Evolutionary conservation across 1,140 invertebrate species (phyloP), one percentile per base, ranked within the genome.

Genomic region (Apis laboriosa): DNA sequence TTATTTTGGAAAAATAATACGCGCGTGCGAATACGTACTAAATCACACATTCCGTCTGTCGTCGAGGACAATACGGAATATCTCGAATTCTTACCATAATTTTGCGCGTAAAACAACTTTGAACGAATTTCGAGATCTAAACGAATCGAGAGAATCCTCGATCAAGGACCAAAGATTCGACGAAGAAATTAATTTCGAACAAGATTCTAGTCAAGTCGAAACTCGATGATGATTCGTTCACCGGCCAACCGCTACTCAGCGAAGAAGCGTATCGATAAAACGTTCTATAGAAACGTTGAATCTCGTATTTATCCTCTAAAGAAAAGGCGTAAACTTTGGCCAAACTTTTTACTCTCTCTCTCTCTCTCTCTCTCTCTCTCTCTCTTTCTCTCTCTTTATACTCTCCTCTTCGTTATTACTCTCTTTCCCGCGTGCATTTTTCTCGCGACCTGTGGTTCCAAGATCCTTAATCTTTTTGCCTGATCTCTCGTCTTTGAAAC

Each of bases 161-260:
- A 86, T 61, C 71, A 83, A 89, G 87, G 88, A 89, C 88, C 88
- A 89, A 89, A 85, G 60, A 80, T 73, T 87, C 75, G 81, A 88
- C 66, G 63, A 80, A 78, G 43, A 55, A 24, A 79, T 73, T 61
- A 24, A 43, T 74, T 53, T 55, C 73, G 19, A 70, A 34, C 49
- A 83, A 24, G 56, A 77, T 88, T 53, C 76, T 85, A 86, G 80
- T 80, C 80, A 86, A 70, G 43, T 70, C 58, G 56, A 28, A 17
- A 28, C 15, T 56, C 77, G 74, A 34, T 58, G 64, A 55, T 19
- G 60, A 66, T 60, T 19, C 79, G 66, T 74, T 78, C 61, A n/a
- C 84, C 87, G 84, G 78, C 74, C 87, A 88, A 77, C 12, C 56
- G 84, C 28, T 8, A 80, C 77, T 66, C 56, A 81, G 81, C 67